Percentiles rank a stretch among this genome's conserved stretches.
Conservation (phyloP, 2,113 vertebrate genomes). For the Pithys albifrons region DNA sequence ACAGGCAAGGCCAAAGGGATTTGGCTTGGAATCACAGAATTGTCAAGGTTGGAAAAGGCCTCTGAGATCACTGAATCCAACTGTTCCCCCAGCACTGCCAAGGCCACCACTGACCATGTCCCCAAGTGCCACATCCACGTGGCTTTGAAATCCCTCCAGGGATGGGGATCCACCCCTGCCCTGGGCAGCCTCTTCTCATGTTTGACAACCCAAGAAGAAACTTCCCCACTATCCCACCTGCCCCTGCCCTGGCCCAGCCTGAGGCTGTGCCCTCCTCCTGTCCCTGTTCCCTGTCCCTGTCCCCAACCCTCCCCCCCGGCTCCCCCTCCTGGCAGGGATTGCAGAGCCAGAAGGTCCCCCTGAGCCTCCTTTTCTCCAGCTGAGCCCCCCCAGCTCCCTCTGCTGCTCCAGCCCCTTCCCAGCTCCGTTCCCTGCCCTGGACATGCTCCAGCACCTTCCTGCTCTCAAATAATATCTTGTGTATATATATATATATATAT, state of each 20-base stretch:
- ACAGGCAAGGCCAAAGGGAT: neutral
- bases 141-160: neutral
- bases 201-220: neutral
- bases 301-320: fast-evolving
- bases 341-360: neutral
- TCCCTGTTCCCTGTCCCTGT: too few species aligned
- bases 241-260: fast-evolving
- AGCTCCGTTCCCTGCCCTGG: neutral
- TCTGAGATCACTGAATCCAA: fast-evolving
- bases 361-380: neutral
- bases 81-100: neutral
- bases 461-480: neutral
- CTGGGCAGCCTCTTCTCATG: neutral
- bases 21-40: neutral
- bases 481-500: too few species aligned
- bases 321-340: neutral
- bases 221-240: neutral
- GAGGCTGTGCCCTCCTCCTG: fast-evolving
- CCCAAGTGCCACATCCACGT: fast-evolving
- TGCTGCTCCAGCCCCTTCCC: neutral
- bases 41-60: fast-evolving
- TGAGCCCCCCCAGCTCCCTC: neutral
- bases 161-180: fast-evolving
- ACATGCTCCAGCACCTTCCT: neutral
- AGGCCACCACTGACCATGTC: fast-evolving